Evolutionary conservation across 2,888 invertebrate genomes (phyloP), one percentile per base, ranked within the genome.

Genomic region (Galerucella calmariensis): DNA sequence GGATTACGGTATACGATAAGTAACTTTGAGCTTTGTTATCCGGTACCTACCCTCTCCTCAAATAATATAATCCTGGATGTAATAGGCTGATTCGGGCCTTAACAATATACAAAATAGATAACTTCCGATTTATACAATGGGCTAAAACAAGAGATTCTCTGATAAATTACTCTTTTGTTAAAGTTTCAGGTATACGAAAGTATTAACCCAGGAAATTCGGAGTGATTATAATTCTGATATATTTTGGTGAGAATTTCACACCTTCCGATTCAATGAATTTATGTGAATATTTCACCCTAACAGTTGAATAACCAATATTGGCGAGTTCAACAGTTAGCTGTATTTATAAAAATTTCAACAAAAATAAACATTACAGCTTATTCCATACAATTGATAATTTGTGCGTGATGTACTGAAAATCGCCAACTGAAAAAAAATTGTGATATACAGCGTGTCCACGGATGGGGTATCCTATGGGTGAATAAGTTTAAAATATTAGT

Each of bases 121-220:
- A 69, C 69, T 61, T 69, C 61, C 61, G 69, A 61, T 16, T 35
- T 48, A 61, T 53, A 68, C 69, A 69, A 61, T 69, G 69, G 48
- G 48, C 61, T 61, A 69, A 24, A 69, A 69, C 48, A 61, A 27
- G 61, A 69, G 69, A 61, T 61, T 69, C 69, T 20, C 51, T 59
- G 69, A 69, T 69, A 61, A 69, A 69, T 69, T 61, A 69, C 69
- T 61, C 69, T 69, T 69, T 69, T 61, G 69, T 69, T 69, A 24
- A 61, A 69, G 69, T 69, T 69, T 61, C 8, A 24, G 69, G 61
- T 9, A 35, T 48, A 46, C 8, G 11, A 46, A 69, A 61, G 61
- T 69, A 69, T 61, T 69, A 69, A 69, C 69, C 48, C 61, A 46
- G 59, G 20, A 69, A 69, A 58, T 69, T 61, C 59, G 1, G 10